phyloP scores from a whole-genome alignment of 2,797 vertebrate genomes.

The Pampus argenteus region DNA sequence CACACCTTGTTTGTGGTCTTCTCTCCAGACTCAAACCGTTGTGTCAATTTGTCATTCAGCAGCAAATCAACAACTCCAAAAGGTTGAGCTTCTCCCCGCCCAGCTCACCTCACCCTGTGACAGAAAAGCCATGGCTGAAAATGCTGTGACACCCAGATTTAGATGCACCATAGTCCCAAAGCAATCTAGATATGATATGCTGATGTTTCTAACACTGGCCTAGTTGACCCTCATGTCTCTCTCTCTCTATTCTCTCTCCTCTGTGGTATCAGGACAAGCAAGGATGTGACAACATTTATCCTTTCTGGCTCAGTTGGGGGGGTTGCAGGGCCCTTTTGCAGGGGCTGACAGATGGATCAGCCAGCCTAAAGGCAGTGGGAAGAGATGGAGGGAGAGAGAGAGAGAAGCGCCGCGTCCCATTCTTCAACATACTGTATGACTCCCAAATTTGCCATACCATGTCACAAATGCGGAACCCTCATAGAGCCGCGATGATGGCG shows the following conservation, averaged over 20 bases:
- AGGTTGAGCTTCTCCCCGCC: conserved; percentile 71
- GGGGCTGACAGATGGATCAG: conserved; percentile 84
- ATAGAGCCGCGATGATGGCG: not conserved
- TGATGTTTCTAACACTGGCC: conserved; percentile 14
- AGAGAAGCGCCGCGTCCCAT: conserved; percentile 47
- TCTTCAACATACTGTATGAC: conserved; percentile 53
- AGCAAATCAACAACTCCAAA: conserved; percentile 64
- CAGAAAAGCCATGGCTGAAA: conserved; percentile 24
- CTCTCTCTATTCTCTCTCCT: conserved; percentile 25
- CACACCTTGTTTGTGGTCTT: conserved; percentile 35
- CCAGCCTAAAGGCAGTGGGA: conserved; percentile 73
- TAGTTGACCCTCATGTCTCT: not conserved
- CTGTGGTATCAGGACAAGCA: conserved; percentile 62
- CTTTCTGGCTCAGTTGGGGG: conserved; percentile 70
- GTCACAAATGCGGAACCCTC: conserved; percentile 19
- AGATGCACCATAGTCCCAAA: conserved; percentile 9
- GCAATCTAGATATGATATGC: conserved; percentile 37
- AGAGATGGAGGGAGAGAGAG: conserved; percentile 47
- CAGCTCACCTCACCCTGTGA: conserved; percentile 19
- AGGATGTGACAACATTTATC: conserved; percentile 79
- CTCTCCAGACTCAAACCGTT: conserved; percentile 55
- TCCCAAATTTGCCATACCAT: conserved; percentile 42
- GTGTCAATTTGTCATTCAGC: conserved; percentile 73
- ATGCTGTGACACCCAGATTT: conserved; percentile 20
- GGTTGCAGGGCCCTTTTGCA: conserved; percentile 67